Conservation (phyloP, 2,113 vertebrate species). For the Gnathonemus echidnorhynchus region DNA sequence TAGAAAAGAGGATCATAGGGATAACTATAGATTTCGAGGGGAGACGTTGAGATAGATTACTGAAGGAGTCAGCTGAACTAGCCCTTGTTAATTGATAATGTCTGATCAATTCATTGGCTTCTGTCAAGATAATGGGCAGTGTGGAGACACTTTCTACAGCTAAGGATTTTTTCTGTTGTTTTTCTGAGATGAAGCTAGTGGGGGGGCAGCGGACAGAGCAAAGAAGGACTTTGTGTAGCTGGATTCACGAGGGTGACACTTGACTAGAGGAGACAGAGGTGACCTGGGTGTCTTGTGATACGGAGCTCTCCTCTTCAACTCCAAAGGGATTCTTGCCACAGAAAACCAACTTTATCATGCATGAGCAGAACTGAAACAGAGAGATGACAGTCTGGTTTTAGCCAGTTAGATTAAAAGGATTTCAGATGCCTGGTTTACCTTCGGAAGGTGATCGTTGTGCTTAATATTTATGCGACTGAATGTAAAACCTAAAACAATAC, state of each 20-base stretch:
- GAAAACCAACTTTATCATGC: conserved; percentile 43
- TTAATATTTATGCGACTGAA: background rate
- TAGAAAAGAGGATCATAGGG: background rate
- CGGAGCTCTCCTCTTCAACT: conserved; percentile 54
- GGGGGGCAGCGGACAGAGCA: background rate
- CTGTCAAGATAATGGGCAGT: background rate
- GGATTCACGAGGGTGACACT: conserved; percentile 36
- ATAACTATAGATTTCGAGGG: background rate
- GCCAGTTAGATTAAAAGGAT: background rate
- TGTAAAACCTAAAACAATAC: background rate
- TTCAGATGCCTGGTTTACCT: background rate
- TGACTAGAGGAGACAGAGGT: conserved; percentile 55
- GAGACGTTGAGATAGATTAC: background rate
- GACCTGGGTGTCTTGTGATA: conserved; percentile 60
- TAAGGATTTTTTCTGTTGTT: background rate
- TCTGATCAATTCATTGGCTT: background rate
- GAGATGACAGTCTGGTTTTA: background rate
- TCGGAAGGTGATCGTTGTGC: background rate
- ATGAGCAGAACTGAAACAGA: conserved; percentile 46
- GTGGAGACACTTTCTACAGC: background rate
- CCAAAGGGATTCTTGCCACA: conserved; percentile 52
- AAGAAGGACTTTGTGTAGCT: background rate
- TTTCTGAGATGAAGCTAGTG: too few species aligned
- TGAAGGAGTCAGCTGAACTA: background rate
- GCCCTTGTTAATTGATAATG: background rate